Evolutionary conservation across 2,888 invertebrate species (phyloP).

Genomic region (Syrphus vitripennis): DNA sequence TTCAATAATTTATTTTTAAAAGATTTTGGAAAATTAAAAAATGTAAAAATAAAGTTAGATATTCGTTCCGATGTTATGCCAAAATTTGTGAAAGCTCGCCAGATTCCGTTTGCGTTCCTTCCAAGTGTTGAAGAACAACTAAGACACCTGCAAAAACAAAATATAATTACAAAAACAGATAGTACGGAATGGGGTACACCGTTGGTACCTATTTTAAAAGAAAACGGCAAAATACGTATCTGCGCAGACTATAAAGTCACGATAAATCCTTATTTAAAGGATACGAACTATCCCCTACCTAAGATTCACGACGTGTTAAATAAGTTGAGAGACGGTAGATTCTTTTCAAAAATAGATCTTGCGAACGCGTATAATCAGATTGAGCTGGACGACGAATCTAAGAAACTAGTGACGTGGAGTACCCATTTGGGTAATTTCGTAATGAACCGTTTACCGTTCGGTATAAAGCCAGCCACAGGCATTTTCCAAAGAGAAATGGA

Average conservation of each 20-base stretch:
- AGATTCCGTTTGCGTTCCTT: background rate
- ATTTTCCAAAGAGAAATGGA: conserved; percentile 64
- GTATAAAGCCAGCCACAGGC: background rate
- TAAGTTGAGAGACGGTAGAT: background rate
- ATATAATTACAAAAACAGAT: no score
- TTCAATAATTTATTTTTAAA: background rate
- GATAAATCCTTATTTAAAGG: background rate
- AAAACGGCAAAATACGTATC: background rate
- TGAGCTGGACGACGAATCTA: conserved; percentile 74
- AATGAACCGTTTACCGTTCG: background rate
- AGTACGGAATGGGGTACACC: no score
- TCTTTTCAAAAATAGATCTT: background rate
- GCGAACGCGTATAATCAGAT: conserved; percentile 75
- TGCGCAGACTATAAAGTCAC: background rate
- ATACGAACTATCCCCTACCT: conserved; percentile 22
- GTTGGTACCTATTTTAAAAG: no score
- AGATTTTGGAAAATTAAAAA: background rate
- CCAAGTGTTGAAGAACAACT: no score
- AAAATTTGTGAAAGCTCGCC: conserved; percentile 4
- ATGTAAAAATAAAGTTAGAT: background rate
- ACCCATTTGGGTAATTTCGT: background rate
- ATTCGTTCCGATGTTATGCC: background rate
- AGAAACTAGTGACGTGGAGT: background rate
- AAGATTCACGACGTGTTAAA: background rate
- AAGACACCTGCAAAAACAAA: no score